These are phyloP conservation scores for Nephrotoma guestfalica DNA, from an alignment of 2,888 invertebrate genomes.

Conservation along the genomic window DNA sequence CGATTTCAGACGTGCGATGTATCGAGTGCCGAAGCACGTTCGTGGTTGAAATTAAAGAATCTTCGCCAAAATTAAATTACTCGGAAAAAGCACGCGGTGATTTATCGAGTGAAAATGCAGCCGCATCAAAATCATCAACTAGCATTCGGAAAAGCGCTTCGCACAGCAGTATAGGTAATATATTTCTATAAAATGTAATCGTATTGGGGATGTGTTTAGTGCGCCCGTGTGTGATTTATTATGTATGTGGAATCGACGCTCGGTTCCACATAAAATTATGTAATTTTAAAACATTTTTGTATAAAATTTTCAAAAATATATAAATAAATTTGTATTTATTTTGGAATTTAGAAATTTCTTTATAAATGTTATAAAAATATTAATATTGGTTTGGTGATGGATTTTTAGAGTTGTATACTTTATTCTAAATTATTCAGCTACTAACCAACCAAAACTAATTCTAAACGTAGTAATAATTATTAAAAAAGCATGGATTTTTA, in stretches of 20 bases:
- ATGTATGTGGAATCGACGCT: background rate
- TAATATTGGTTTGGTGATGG: background rate
- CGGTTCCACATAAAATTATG: background rate
- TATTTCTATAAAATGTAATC: background rate
- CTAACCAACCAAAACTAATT: background rate
- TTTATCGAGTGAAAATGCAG: constrained; percentile 1
- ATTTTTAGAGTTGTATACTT: background rate
- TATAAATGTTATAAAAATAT: background rate
- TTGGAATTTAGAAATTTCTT: background rate
- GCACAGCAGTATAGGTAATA: constrained; percentile 16
- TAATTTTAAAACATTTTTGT: background rate
- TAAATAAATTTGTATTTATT: background rate
- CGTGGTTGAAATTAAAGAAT: constrained; percentile 31
- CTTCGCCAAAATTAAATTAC: constrained; percentile 4
- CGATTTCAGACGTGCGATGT: constrained; percentile 30
- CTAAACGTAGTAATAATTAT: background rate
- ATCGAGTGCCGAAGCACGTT: constrained; percentile 43
- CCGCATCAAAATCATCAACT: background rate
- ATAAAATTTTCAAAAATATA: background rate
- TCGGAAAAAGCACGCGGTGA: background rate
- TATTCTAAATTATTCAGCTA: background rate
- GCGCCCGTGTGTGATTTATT: background rate
- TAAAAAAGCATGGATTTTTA: background rate
- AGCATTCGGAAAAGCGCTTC: constrained; percentile 10
- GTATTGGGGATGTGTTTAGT: background rate